Percentiles rank a stretch among this genome's conserved stretches.
phyloP scores from a whole-genome alignment of 2,113 vertebrate genomes.

The Trinectes maculatus region DNA sequence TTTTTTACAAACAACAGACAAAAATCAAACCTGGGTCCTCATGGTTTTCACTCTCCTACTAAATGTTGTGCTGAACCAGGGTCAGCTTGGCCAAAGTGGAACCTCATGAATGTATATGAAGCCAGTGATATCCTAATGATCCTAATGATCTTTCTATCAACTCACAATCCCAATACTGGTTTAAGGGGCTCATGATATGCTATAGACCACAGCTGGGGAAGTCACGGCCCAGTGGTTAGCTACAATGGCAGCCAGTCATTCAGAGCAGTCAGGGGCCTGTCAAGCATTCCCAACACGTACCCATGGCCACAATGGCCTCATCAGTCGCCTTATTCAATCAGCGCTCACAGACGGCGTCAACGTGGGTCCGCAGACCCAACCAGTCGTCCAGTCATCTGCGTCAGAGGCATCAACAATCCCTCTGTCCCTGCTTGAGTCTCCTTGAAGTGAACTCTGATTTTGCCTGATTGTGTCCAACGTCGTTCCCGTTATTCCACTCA shows the following conservation, averaged over 20 bases:
- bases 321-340: constrained; percentile 73
- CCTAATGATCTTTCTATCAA: constrained; percentile 64
- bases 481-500: constrained; percentile 19
- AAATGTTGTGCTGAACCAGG: not conserved
- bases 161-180: constrained; percentile 42
- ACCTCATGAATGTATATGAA: constrained; percentile 1
- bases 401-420: constrained; percentile 54
- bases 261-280: constrained; percentile 39
- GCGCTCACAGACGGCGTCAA: constrained; percentile 36
- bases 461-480: constrained; percentile 36
- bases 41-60: no score
- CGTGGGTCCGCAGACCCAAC: constrained; percentile 36
- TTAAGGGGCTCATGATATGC: constrained; percentile 55
- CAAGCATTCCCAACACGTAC: constrained; percentile 73
- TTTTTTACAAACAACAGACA: not conserved
- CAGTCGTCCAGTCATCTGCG: constrained; percentile 51
- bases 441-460: constrained; percentile 67
- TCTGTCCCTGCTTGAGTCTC: constrained; percentile 50
- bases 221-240: constrained; percentile 68
- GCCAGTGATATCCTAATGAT: constrained; percentile 50
- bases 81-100: constrained; percentile 1
- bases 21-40: no score
- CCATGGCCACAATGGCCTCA: constrained; percentile 68
- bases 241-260: constrained; percentile 71
- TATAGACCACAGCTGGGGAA: constrained; percentile 73